Evolutionary conservation across 64 coral and sea anemone species (phyloP).

Genomic region (Pachyseris speciosa): DNA sequence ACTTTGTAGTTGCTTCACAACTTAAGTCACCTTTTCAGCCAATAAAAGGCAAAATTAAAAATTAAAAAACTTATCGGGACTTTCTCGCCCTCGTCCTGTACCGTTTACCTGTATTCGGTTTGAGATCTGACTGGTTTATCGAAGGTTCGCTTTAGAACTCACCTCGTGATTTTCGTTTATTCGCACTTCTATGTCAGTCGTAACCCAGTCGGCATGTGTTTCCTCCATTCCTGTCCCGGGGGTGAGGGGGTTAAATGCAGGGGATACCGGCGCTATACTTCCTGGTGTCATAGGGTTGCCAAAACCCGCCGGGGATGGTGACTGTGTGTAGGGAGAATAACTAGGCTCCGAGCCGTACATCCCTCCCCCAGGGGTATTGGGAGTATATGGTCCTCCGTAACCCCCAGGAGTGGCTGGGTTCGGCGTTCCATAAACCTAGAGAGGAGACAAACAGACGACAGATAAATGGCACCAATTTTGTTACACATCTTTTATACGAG

Average conservation of each 20-base stretch:
- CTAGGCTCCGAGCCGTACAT: slow-evolving; percentile 98
- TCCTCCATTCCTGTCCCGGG: slow-evolving; percentile 89
- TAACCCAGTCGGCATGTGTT: slow-evolving; percentile 83
- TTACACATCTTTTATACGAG: too few relatives aligned
- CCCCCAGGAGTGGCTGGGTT: slow-evolving; percentile 95
- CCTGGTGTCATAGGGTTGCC: slow-evolving; percentile 95
- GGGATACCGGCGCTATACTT: slow-evolving; percentile 89
- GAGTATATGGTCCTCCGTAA: slow-evolving; percentile 93
- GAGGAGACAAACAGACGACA: background rate
- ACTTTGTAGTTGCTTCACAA: too few relatives aligned
- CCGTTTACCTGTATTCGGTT: too few relatives aligned
- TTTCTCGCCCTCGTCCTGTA: too few relatives aligned
- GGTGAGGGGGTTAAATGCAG: slow-evolving; percentile 89
- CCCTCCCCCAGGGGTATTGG: slow-evolving; percentile 90
- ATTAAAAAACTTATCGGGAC: too few relatives aligned
- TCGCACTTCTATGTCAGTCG: slow-evolving; percentile 94
- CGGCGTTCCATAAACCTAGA: slow-evolving; percentile 84
- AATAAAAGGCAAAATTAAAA: too few relatives aligned
- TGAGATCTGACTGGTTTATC: background rate
- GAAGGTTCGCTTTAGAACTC: background rate
- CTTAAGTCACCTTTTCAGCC: background rate
- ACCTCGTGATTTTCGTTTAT: slow-evolving; percentile 96
- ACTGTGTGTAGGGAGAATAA: slow-evolving; percentile 96
- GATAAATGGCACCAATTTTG: background rate
- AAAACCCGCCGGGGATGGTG: slow-evolving; percentile 90